Evolutionary conservation across 1,140 invertebrate species (phyloP).

Genomic region (Metopolophium dirhodum): DNA sequence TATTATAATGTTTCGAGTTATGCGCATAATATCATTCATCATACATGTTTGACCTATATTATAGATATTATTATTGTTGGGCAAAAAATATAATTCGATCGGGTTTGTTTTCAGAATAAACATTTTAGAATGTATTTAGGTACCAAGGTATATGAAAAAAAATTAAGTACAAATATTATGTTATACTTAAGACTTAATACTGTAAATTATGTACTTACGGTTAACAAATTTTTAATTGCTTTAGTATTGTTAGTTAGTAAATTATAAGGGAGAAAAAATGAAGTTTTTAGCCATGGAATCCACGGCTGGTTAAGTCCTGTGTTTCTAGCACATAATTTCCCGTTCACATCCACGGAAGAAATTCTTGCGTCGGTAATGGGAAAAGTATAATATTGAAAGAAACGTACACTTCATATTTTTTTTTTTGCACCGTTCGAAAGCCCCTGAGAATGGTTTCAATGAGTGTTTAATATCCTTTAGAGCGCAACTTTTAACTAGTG

Average conservation of each 20-base stretch:
- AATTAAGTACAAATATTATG: neutral
- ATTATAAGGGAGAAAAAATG: neutral
- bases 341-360: neutral
- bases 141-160: neutral
- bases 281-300: neutral
- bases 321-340: neutral
- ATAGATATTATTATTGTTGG: neutral
- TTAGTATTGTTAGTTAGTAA: constrained; percentile 7
- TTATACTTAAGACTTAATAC: neutral
- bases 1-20: constrained; percentile 7
- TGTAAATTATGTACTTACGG: neutral
- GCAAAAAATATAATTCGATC: neutral
- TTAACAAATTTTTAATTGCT: neutral
- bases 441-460: constrained; percentile 1
- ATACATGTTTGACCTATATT: neutral
- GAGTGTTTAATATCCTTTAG: constrained; percentile 24
- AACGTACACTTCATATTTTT: neutral
- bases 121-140: neutral
- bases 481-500: constrained; percentile 24
- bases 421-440: neutral
- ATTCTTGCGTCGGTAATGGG: neutral
- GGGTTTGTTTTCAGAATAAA: neutral
- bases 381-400: neutral
- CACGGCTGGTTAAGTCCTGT: neutral
- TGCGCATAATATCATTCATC: neutral